Percentiles rank a stretch among this genome's conserved stretches.
Evolutionary conservation across 35 echinoderm and acorn worm genomes (phyloP).

Genomic region (Lytechinus pictus): DNA sequence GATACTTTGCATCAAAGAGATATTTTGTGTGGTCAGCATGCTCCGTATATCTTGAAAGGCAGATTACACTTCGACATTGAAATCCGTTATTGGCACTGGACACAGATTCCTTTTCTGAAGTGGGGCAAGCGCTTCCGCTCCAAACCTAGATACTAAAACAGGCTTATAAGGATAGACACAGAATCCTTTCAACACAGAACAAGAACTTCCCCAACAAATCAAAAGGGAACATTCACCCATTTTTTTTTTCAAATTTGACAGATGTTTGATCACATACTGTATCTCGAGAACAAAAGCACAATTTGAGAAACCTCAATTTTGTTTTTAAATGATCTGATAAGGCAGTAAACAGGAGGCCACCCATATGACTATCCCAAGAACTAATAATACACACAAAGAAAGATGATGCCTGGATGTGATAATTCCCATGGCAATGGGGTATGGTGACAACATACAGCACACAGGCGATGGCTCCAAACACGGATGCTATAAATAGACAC

Average conservation of each 20-base stretch:
- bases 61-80: neutral
- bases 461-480: neutral
- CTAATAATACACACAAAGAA: constrained; percentile 16
- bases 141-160: neutral
- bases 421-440: constrained; percentile 20
- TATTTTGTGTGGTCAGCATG: neutral
- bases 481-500: neutral
- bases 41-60: neutral
- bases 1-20: neutral
- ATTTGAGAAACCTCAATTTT: neutral
- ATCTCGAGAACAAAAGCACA: neutral
- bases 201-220: neutral
- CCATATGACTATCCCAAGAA: constrained; percentile 2
- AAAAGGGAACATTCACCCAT: neutral
- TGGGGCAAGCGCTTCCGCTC: neutral
- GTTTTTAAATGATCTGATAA: neutral
- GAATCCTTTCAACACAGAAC: neutral
- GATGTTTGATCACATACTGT: neutral
- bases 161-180: neutral
- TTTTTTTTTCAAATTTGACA: neutral
- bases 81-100: neutral
- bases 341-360: neutral
- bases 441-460: neutral
- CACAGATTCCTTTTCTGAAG: neutral
- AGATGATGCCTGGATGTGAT: neutral